Base-by-base conservation (phyloP, 2,888 invertebrate species). In the Tetragonula carbonaria region DNA sequence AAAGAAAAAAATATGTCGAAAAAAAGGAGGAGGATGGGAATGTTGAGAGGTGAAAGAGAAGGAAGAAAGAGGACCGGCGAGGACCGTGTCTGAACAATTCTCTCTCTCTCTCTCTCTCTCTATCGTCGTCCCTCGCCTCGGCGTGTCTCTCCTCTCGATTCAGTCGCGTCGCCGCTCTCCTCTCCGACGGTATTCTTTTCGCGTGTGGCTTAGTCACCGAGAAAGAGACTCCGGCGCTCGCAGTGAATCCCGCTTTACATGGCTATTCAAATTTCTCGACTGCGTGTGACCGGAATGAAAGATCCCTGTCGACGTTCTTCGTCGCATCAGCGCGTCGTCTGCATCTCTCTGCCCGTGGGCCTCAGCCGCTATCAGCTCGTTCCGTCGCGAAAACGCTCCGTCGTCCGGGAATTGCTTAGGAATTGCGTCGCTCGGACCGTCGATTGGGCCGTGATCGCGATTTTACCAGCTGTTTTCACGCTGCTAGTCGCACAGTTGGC, bases 141-240 rank as follows among this genome's bases (percentile, higher is more conserved):
- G 16, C 23, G 51, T 21, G 45, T 68, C 62, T 33, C 38, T 63
- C 51, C 53, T 50, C 63, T 18, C 63, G 65, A 18, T 33, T 65
- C 62, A 45, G 57, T 53, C 66, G 65, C 57, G 63, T 63, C 79
- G 62, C 57, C 45, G 66, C 68, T 45, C 65, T 73, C 65, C 73
- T 72, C 70, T 71, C 38, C 86, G 33, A 92, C 90, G 91, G 91
- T 94, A 94, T 94, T 94, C 94, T 93, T 93, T 94, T 93, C 93
- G 93, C 94, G 93, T 94, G 90, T 90, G 87, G 92, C 91, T 93
- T 92, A 93, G 93, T 93, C 93, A 93, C 92, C 90, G 82, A 82
- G 82, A 86, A 80, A 57, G 84, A 85, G 85, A 83, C 82, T 50
- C 78, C 85, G 71, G 80, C 79, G 71, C 68, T 80, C 65, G 63